Conservation (phyloP, 2,113 vertebrate species). For the Rhadina sibilatrix region DNA sequence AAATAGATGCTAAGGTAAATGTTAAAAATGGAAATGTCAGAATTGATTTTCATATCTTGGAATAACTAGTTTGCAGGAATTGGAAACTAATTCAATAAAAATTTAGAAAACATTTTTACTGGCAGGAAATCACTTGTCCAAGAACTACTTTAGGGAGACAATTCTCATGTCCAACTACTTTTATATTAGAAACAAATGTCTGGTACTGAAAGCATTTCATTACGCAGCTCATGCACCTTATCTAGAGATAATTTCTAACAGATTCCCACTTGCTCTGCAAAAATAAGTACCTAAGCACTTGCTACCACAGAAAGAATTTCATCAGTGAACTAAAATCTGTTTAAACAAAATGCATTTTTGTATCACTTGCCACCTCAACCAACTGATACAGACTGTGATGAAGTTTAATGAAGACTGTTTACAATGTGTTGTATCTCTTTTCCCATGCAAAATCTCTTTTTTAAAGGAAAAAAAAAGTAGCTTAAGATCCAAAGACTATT, state of each 20-base stretch:
- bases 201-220: slow-evolving; percentile 68
- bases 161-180: slow-evolving; percentile 54
- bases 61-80: slow-evolving; percentile 45
- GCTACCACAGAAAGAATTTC: slow-evolving; percentile 59
- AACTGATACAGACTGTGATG: slow-evolving; percentile 54
- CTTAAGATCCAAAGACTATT: neutral
- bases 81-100: slow-evolving; percentile 56
- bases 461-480: slow-evolving; percentile 13
- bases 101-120: slow-evolving; percentile 61
- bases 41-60: slow-evolving; percentile 26
- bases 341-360: slow-evolving; percentile 70
- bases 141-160: slow-evolving; percentile 50
- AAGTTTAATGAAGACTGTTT: slow-evolving; percentile 60
- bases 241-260: slow-evolving; percentile 76
- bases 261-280: slow-evolving; percentile 66
- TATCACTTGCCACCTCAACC: slow-evolving; percentile 57
- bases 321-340: slow-evolving; percentile 65
- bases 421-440: slow-evolving; percentile 51
- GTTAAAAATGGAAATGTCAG: slow-evolving; percentile 46
- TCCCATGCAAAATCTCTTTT: slow-evolving; percentile 10
- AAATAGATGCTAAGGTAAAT: neutral
- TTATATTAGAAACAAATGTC: slow-evolving; percentile 76
- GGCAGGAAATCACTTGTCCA: slow-evolving; percentile 67
- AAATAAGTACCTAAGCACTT: slow-evolving; percentile 62
- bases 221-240: slow-evolving; percentile 64